Evolutionary conservation across 2,797 vertebrate species (phyloP).

Genomic region (Florisuga fusca): DNA sequence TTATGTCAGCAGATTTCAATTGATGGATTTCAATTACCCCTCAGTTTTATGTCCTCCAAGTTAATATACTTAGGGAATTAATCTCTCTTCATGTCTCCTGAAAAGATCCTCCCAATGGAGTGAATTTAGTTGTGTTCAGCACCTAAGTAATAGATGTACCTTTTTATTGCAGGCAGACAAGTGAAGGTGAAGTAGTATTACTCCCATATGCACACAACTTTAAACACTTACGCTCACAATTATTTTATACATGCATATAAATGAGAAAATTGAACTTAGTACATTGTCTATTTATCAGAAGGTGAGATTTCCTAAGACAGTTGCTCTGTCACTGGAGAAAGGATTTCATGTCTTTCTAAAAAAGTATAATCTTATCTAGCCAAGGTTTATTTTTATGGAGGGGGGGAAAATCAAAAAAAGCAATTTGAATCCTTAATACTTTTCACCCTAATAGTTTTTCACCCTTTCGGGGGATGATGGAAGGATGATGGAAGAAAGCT

Average conservation of each 20-base stretch:
- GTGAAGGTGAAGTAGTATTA: background rate
- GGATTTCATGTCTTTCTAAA: background rate
- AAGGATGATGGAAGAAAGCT: background rate
- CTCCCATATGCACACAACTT: background rate
- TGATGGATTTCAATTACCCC: background rate
- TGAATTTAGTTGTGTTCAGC: background rate
- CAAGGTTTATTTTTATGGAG: background rate
- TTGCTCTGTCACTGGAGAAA: background rate
- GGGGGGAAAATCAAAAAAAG: background rate
- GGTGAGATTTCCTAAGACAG: background rate
- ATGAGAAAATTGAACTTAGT: background rate
- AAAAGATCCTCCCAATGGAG: background rate
- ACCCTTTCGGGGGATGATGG: background rate
- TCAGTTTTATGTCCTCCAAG: background rate
- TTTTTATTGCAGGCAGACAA: background rate
- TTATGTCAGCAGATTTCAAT: background rate
- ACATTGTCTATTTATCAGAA: background rate
- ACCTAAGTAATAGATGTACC: background rate
- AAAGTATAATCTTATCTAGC: background rate
- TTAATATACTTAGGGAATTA: background rate
- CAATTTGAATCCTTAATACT: background rate
- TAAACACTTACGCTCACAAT: background rate
- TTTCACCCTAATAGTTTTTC: no score
- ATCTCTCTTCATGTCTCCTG: background rate
- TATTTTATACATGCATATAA: background rate